Base-by-base conservation (phyloP, 2,113 vertebrate species). In the Spheniscus mendiculus region DNA sequence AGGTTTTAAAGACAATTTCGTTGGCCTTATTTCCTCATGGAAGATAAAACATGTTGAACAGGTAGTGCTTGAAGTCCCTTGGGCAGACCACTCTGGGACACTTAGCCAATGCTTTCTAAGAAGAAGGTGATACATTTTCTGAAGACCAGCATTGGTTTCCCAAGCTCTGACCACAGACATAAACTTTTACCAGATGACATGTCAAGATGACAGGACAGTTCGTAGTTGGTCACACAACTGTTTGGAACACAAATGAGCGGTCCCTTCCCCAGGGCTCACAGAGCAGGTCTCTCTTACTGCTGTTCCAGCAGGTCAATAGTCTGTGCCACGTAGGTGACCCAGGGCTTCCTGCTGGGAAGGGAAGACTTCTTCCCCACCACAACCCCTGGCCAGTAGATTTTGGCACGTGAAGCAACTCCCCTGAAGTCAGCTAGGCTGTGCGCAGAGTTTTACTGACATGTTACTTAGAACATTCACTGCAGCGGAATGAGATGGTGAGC, bases 101-200 rank as follows among this genome's bases (percentile, higher is more conserved):
- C 21, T 69, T 29, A 65, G 40, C 20, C n/a, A 42, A 20, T 0
- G 0, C 27, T 4, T 72, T 90, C 49, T 67, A 67, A 61, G 38
- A 59, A 67, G 74, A 32, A n/a, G 49, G 8, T 23, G 17, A 22
- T 79, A 32, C 11, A 9, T 87, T 84, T 90, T 52, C 10, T 74
- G 11, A 74, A 87, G 52, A 42, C 38, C 12, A 56, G 5, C 0
- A 0, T 19, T 58, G 23, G 23, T 59, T 83, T 55, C 47, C 55
- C 14, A 61, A 74, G 47, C 15, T 81, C 42, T 93, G 32, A 66
- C 42, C n/a, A 30, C n/a, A 80, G 30, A 47, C 9, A 53, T 21
- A 59, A 56, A 26, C 27, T n/a, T 90, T 53, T 38, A 66, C 25
- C 40, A 78, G 72, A 7, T 47, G 38, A 14, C 0, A 0, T 45